Percentiles rank a stretch among this genome's conserved stretches.
Evolutionary conservation across 2,113 vertebrate species (phyloP).

Genomic region (Saccopteryx bilineata): DNA sequence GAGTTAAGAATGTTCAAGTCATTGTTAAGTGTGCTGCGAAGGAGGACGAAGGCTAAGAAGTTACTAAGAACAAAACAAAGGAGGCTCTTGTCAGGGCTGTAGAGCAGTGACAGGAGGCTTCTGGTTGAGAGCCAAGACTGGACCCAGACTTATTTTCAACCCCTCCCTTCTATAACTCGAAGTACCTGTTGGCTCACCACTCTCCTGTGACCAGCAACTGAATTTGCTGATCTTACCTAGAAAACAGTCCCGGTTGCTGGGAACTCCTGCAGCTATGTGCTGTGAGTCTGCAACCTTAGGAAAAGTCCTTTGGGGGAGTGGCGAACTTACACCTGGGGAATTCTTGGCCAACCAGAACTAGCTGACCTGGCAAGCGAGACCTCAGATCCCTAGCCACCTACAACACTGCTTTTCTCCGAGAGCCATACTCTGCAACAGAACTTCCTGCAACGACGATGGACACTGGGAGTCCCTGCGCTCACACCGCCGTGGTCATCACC

Average conservation of each 20-base stretch:
- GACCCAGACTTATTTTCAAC: neutral
- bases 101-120: neutral
- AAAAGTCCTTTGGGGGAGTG: neutral
- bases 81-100: neutral
- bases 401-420: neutral
- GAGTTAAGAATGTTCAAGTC: neutral
- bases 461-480: no score
- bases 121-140: neutral
- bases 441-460: neutral
- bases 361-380: neutral
- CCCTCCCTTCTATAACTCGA: neutral
- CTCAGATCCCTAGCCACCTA: neutral
- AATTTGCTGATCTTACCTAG: neutral
- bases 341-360: neutral
- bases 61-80: neutral
- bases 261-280: neutral
- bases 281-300: neutral
- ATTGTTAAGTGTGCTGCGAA: neutral
- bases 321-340: neutral
- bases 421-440: fast-evolving
- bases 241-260: neutral
- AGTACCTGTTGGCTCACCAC: neutral
- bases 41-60: neutral
- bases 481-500: neutral
- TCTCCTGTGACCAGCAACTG: neutral